Percentiles rank a stretch among this genome's conserved stretches.
phyloP scores from a whole-genome alignment of 2,888 invertebrate species.

The Rhagonycha lutea region DNA sequence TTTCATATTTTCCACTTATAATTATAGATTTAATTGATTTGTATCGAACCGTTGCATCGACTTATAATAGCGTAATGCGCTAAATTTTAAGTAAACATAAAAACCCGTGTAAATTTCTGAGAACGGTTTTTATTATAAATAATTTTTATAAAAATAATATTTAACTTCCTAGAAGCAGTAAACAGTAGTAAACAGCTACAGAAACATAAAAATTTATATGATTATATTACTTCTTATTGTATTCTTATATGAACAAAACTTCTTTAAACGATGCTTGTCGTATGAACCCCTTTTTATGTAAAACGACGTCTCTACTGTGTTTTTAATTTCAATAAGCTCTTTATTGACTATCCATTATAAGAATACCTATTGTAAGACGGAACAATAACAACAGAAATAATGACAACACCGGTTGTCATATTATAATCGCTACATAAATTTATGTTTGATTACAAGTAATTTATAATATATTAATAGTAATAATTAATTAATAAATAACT shows the following conservation, averaged over 20 bases:
- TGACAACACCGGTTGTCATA: background rate
- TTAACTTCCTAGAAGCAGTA: too few relatives aligned
- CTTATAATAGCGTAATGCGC: too few relatives aligned
- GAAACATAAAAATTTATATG: too few relatives aligned
- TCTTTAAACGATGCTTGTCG: background rate
- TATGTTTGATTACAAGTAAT: background rate
- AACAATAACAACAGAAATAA: background rate
- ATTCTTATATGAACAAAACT: background rate
- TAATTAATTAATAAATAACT: background rate
- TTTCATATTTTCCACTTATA: too few relatives aligned
- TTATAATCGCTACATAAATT: background rate
- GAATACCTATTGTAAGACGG: background rate
- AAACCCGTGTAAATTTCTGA: too few relatives aligned
- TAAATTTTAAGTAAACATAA: too few relatives aligned
- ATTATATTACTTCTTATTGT: too few relatives aligned
- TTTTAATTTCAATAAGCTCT: background rate
- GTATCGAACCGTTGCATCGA: too few relatives aligned
- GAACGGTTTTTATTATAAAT: too few relatives aligned
- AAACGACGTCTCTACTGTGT: background rate
- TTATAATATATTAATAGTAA: background rate
- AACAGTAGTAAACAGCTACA: too few relatives aligned
- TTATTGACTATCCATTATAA: background rate
- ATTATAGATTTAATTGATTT: too few relatives aligned
- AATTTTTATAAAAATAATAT: too few relatives aligned
- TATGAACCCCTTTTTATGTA: background rate